Percentiles rank a stretch among this genome's conserved stretches.
Evolutionary conservation across 2,888 invertebrate genomes (phyloP).

Genomic region (Diabrotica balteata): DNA sequence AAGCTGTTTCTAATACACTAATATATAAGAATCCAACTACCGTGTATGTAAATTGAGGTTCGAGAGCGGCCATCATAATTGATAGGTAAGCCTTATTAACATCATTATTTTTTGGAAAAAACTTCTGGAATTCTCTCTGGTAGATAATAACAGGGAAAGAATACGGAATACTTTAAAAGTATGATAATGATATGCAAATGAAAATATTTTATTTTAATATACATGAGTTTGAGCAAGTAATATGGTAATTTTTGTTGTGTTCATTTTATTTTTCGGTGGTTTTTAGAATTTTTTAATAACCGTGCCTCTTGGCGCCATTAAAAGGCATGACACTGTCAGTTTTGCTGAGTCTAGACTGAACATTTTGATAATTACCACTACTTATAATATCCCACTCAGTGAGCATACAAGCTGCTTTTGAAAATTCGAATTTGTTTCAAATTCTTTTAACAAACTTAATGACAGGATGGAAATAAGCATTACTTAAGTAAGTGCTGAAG

Average conservation of each 20-base stretch:
- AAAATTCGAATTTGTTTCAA: too few relatives aligned
- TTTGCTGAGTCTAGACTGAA: constrained; percentile 6
- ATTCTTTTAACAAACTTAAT: too few relatives aligned
- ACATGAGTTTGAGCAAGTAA: constrained; percentile 46
- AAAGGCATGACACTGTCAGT: constrained; percentile 33
- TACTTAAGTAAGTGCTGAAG: too few relatives aligned
- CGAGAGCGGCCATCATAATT: constrained; percentile 3
- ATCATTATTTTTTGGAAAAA: constrained; percentile 9
- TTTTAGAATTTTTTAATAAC: constrained; percentile 33
- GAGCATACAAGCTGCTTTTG: too few relatives aligned
- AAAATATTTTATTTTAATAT: constrained; percentile 47
- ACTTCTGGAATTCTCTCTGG: constrained; percentile 4
- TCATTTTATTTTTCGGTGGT: constrained; percentile 37
- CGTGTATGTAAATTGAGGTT: neutral
- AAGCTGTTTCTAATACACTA: neutral
- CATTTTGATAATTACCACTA: too few relatives aligned
- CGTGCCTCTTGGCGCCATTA: constrained; percentile 34
- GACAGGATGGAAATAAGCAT: too few relatives aligned
- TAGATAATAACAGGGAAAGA: constrained; percentile 42
- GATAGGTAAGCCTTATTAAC: constrained; percentile 3
- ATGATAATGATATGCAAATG: constrained; percentile 50
- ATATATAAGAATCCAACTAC: neutral
- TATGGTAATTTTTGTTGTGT: constrained; percentile 37
- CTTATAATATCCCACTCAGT: too few relatives aligned
- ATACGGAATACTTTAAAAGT: constrained; percentile 40